These are phyloP conservation scores for Halocynthia aurantium DNA, from an alignment of 23 tunicate genomes.

Conservation along the genomic window DNA sequence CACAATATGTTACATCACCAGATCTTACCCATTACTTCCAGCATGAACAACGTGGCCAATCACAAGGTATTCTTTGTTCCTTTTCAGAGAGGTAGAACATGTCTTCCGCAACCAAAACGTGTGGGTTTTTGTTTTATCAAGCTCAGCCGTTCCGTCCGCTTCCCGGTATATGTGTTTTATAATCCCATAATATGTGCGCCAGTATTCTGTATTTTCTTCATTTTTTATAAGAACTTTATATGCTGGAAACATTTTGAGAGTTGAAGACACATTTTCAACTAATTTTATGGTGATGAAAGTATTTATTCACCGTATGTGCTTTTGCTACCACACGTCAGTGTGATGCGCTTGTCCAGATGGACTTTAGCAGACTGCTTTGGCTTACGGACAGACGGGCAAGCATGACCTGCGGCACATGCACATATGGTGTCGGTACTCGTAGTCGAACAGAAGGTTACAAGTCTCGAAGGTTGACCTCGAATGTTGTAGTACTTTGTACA, in stretches of 20 bases:
- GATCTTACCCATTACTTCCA: conserved; percentile 38
- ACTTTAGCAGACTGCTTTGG: neutral
- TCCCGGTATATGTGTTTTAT: conserved; percentile 4
- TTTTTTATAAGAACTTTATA: conserved; percentile 20
- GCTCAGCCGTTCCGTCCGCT: neutral
- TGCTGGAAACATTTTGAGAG: conserved; percentile 10
- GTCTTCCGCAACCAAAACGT: conserved; percentile 38
- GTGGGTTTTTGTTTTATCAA: neutral
- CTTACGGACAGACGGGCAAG: conserved; percentile 16
- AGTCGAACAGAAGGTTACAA: conserved; percentile 15
- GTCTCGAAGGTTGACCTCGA: conserved; percentile 6
- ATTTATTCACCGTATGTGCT: conserved; percentile 16
- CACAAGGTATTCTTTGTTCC: conserved; percentile 43
- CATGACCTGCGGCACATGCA: conserved; percentile 19
- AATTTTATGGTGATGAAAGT: neutral
- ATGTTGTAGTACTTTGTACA: conserved; percentile 25
- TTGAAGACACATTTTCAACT: neutral
- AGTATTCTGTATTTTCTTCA: neutral
- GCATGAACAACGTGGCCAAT: conserved; percentile 32
- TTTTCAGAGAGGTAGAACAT: conserved; percentile 5
- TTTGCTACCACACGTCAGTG: conserved; percentile 7
- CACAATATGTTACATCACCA: neutral
- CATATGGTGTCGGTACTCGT: conserved; percentile 8
- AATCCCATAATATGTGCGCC: neutral
- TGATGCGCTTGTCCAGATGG: neutral